A percentile compares a stretch with the other conserved stretches of the same genome.
Conservation (phyloP, 2,797 vertebrate species). For the Danio albolineatus region DNA sequence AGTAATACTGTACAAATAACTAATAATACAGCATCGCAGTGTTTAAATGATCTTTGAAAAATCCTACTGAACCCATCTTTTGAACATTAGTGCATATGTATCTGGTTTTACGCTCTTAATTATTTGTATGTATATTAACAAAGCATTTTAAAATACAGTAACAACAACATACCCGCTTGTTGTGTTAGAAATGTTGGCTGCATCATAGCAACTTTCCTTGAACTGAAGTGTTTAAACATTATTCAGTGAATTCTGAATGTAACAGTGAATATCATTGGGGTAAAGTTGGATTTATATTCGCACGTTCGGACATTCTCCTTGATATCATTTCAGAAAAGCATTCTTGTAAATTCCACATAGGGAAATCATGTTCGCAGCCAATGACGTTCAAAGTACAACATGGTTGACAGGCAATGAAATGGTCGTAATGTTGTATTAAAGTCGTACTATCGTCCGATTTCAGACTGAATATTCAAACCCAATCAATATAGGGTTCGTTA, state of each 20-base stretch:
- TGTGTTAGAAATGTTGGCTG: not conserved
- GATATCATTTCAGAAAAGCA: too few relatives aligned
- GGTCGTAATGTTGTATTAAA: too few relatives aligned
- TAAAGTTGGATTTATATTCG: too few relatives aligned
- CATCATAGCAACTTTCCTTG: not conserved
- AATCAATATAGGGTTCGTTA: too few relatives aligned
- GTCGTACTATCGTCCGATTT: too few relatives aligned
- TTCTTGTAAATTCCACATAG: too few relatives aligned
- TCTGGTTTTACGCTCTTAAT: not conserved
- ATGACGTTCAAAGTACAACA: too few relatives aligned
- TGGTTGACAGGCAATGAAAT: too few relatives aligned
- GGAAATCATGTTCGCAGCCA: too few relatives aligned
- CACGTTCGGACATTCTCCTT: too few relatives aligned
- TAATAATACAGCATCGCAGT: not conserved
- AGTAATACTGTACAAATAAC: not conserved
- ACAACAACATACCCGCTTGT: conserved; percentile 2
- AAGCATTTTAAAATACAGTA: not conserved
- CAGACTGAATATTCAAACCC: too few relatives aligned
- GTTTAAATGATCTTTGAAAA: not conserved
- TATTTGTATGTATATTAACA: not conserved
- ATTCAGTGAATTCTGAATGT: not conserved
- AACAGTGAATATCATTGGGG: too few relatives aligned
- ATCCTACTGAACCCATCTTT: not conserved
- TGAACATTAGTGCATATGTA: not conserved
- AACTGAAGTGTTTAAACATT: not conserved